phyloP scores from a whole-genome alignment of 2,888 invertebrate genomes.

The Apodemia duryi region DNA sequence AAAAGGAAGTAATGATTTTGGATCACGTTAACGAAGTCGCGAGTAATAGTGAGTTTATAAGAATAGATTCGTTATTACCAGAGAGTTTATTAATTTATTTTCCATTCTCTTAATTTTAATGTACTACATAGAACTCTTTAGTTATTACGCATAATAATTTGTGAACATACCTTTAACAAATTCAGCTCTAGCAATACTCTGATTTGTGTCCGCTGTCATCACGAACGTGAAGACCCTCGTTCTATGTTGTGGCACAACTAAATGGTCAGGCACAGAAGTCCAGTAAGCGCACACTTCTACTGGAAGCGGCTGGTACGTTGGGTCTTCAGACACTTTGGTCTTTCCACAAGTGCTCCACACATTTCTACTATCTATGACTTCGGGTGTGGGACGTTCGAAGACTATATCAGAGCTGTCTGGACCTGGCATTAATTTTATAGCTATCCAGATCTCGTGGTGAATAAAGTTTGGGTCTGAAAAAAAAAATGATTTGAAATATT shows the following conservation, averaged over 20 bases:
- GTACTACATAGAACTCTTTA: too few relatives aligned
- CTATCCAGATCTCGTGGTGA: constrained; percentile 69
- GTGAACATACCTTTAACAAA: constrained; percentile 52
- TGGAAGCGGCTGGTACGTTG: constrained; percentile 53
- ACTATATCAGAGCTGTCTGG: constrained; percentile 58
- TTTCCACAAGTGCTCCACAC: constrained; percentile 63
- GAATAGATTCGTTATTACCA: too few relatives aligned
- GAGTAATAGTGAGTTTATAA: too few relatives aligned
- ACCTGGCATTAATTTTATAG: constrained; percentile 62
- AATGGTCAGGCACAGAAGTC: constrained; percentile 69
- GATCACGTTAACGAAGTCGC: too few relatives aligned
- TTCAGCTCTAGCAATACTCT: constrained; percentile 63
- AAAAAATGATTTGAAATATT: neutral
- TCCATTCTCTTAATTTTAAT: too few relatives aligned
- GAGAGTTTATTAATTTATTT: too few relatives aligned
- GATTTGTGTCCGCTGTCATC: constrained; percentile 74
- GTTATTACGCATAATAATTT: neutral
- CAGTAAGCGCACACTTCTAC: constrained; percentile 66
- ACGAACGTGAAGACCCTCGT: constrained; percentile 71
- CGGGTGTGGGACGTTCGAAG: constrained; percentile 56
- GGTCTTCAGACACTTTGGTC: constrained; percentile 61
- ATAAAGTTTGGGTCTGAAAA: constrained; percentile 64
- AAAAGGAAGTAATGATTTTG: too few relatives aligned
- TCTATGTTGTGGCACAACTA: constrained; percentile 67
- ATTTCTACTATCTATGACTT: constrained; percentile 54